Conservation (phyloP, 2,888 invertebrate species). For the Drosophila heteroneura region DNA sequence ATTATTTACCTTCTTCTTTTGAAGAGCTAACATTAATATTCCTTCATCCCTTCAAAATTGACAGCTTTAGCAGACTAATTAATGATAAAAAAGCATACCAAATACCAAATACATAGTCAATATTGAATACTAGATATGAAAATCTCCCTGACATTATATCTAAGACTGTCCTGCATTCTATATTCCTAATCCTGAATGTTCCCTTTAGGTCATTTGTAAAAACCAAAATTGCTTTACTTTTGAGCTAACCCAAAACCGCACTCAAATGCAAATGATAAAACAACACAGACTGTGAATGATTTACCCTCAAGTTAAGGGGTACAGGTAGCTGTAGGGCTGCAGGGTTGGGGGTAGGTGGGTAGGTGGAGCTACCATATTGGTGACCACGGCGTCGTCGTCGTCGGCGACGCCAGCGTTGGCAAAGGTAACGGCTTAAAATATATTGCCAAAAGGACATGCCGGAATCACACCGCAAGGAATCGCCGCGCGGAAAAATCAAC, state of each 20-base stretch:
- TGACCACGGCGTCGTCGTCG: constrained; percentile 54
- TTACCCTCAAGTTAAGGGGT: constrained; percentile 4
- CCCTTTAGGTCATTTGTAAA: too few species aligned
- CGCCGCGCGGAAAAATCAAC: constrained; percentile 80
- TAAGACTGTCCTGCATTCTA: not conserved
- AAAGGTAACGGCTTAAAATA: constrained; percentile 78
- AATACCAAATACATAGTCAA: too few species aligned
- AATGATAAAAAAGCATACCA: too few species aligned
- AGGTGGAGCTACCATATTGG: constrained; percentile 51
- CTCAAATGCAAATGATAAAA: not conserved
- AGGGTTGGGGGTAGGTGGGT: not conserved
- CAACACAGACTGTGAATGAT: constrained; percentile 46
- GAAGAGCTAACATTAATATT: too few species aligned
- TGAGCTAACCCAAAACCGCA: not conserved
- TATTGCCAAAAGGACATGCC: constrained; percentile 76
- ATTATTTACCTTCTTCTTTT: too few species aligned
- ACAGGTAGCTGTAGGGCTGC: not conserved
- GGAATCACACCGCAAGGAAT: constrained; percentile 85
- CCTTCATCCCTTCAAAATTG: too few species aligned
- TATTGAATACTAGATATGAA: not conserved
- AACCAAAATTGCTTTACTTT: not conserved
- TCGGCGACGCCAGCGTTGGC: constrained; percentile 14
- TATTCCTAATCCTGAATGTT: not conserved
- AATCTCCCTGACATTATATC: fast-evolving
- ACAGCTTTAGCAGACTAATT: too few species aligned